A percentile compares a stretch with the other conserved stretches of the same genome.
Conservation (phyloP, 1,140 invertebrate genomes). For the Drosophila tropicalis region DNA sequence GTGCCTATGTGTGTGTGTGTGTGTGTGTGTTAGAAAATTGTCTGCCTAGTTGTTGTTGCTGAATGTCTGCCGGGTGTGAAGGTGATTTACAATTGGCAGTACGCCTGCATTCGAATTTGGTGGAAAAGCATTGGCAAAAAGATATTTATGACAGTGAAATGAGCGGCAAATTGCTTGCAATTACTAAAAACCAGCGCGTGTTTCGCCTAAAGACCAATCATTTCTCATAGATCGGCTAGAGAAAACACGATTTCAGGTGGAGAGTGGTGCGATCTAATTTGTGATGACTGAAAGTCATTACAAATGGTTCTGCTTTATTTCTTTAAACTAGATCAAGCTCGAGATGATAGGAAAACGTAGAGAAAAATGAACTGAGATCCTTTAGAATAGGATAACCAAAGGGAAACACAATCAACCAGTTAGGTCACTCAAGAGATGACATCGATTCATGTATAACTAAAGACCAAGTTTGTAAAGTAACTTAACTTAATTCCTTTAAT, state of each 20-base stretch:
- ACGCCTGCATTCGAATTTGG: conserved; percentile 17
- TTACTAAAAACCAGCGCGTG: conserved; percentile 64
- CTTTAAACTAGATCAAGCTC: not conserved
- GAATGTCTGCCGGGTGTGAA: conserved; percentile 65
- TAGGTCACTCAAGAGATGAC: no score
- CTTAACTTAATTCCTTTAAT: no score
- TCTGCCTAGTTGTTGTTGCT: not conserved
- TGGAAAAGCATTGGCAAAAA: conserved; percentile 51
- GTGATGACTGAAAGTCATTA: conserved; percentile 2
- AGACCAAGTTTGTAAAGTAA: no score
- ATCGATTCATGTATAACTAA: no score
- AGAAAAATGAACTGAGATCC: no score
- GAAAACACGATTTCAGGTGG: conserved; percentile 50
- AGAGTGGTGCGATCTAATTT: conserved; percentile 13
- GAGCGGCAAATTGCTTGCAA: conserved; percentile 74
- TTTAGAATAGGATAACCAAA: no score
- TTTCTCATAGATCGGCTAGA: not conserved
- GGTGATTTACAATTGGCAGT: conserved; percentile 69
- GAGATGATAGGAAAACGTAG: not conserved
- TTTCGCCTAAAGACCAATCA: conserved; percentile 43
- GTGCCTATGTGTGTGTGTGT: conserved; percentile 50
- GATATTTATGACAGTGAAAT: conserved; percentile 79
- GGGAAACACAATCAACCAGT: no score
- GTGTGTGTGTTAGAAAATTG: conserved; percentile 66
- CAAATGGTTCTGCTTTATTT: not conserved